Conservation (phyloP, 2,888 invertebrate species). For the Drosophila parthenogenetica region DNA sequence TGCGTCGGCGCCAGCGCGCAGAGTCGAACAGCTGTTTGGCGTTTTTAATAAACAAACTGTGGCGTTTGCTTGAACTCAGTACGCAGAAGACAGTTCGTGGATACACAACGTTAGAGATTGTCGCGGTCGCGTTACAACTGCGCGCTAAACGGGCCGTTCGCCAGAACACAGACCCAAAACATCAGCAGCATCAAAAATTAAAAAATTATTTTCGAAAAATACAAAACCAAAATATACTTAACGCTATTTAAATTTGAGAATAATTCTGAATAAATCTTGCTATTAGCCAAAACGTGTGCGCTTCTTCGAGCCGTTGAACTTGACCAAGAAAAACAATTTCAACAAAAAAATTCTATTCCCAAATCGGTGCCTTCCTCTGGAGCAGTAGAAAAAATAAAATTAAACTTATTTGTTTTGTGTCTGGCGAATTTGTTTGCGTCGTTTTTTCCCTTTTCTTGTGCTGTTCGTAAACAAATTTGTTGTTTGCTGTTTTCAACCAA, state of each 20-base stretch:
- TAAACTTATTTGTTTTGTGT: constrained; percentile 22
- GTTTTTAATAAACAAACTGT: constrained; percentile 76
- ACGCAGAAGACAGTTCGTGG: constrained; percentile 69
- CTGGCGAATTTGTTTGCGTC: constrained; percentile 19
- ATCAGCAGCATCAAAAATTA: constrained; percentile 25
- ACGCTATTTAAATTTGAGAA: background rate
- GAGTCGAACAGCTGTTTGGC: constrained; percentile 65
- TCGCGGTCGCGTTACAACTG: constrained; percentile 47
- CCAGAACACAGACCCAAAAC: constrained; percentile 55
- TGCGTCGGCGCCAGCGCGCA: constrained; percentile 25
- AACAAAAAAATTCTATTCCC: constrained; percentile 16
- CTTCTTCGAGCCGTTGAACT: constrained; percentile 58
- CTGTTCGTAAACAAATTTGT: constrained; percentile 70
- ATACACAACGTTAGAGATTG: constrained; percentile 64
- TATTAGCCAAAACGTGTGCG: constrained; percentile 43
- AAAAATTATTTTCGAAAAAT: background rate
- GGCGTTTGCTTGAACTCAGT: constrained; percentile 59
- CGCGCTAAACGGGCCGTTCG: constrained; percentile 69
- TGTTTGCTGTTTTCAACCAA: constrained; percentile 19
- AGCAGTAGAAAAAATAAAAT: constrained; percentile 9
- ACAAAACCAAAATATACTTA: background rate
- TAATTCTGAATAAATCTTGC: constrained; percentile 9
- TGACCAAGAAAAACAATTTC: constrained; percentile 29
- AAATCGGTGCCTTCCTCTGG: constrained; percentile 13
- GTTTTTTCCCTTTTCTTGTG: constrained; percentile 44